phyloP scores from a whole-genome alignment of 2,113 vertebrate genomes.

The Dolichotis patagonum region DNA sequence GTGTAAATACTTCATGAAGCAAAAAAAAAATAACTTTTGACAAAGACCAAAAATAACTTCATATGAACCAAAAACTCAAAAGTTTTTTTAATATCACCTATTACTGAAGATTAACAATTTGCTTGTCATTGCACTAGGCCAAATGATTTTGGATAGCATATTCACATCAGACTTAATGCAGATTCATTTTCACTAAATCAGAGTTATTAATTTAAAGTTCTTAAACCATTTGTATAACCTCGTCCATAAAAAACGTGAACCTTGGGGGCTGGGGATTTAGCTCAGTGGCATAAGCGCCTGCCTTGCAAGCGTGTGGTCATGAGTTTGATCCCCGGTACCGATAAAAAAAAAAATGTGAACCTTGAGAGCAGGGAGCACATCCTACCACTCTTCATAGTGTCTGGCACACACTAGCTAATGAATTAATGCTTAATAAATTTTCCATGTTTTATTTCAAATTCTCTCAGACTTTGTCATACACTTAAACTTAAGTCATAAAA shows the following conservation, averaged over 20 bases:
- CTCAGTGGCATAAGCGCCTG: too few relatives aligned
- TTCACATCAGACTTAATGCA: not conserved
- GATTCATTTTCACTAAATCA: not conserved
- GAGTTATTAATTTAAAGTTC: conserved; percentile 18
- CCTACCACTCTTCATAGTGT: not conserved
- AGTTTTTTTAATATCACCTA: not conserved
- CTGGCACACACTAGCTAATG: not conserved
- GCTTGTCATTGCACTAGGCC: not conserved
- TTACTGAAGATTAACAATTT: conserved; percentile 15
- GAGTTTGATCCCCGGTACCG: too few relatives aligned
- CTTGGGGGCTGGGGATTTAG: not conserved
- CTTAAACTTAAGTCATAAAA: not conserved
- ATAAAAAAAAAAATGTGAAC: not conserved
- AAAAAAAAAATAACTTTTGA: conserved; percentile 2
- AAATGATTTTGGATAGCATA: not conserved
- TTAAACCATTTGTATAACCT: not conserved
- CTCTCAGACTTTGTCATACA: not conserved
- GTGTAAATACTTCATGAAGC: not conserved
- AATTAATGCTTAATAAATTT: not conserved
- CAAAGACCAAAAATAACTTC: not conserved
- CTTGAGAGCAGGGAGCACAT: not conserved
- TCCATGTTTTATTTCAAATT: not conserved
- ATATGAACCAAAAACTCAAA: not conserved
- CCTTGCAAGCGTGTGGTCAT: too few relatives aligned
- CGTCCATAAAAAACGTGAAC: conserved; percentile 4